Percentiles rank a stretch among this genome's conserved stretches.
Evolutionary conservation across 37 sponge, comb jelly and placozoan species (phyloP).

Genomic region (Sycon ciliatum): DNA sequence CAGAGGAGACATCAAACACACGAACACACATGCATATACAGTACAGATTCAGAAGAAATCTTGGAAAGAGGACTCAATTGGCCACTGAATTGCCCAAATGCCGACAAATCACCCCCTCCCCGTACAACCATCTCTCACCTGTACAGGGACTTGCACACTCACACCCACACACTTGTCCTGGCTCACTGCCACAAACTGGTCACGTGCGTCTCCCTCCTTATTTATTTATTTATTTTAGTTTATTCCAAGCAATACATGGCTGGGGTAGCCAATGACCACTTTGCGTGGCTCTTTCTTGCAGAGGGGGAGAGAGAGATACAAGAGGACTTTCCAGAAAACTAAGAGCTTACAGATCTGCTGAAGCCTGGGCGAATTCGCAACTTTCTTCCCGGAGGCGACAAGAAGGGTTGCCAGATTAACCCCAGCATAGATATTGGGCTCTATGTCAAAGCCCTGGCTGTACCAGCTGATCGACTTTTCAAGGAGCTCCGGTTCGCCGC

Average conservation of each 20-base stretch:
- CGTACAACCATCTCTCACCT: background rate
- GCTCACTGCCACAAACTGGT: too few species aligned
- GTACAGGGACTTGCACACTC: background rate
- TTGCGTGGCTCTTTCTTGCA: too few species aligned
- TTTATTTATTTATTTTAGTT: too few species aligned
- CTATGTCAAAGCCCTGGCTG: slow-evolving; percentile 62
- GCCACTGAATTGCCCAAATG: background rate
- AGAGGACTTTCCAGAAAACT: background rate
- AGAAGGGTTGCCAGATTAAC: slow-evolving; percentile 75
- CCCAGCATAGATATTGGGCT: slow-evolving; percentile 78
- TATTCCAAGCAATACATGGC: too few species aligned
- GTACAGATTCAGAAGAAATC: too few species aligned
- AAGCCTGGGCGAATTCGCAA: slow-evolving; percentile 32
- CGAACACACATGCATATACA: background rate
- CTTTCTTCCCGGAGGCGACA: slow-evolving; percentile 56
- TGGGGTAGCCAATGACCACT: too few species aligned
- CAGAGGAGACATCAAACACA: background rate
- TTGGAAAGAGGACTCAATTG: too few species aligned
- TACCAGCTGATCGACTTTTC: slow-evolving; percentile 73
- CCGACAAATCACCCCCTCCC: too few species aligned
- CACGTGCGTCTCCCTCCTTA: too few species aligned
- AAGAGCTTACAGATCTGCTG: slow-evolving; percentile 38
- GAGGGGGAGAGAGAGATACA: background rate
- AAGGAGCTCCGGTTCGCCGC: slow-evolving; percentile 31
- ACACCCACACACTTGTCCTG: too few species aligned